Percentiles rank a stretch among this genome's conserved stretches.
Evolutionary conservation across 1,140 invertebrate species (phyloP).

Genomic region (Cherax destructor): DNA sequence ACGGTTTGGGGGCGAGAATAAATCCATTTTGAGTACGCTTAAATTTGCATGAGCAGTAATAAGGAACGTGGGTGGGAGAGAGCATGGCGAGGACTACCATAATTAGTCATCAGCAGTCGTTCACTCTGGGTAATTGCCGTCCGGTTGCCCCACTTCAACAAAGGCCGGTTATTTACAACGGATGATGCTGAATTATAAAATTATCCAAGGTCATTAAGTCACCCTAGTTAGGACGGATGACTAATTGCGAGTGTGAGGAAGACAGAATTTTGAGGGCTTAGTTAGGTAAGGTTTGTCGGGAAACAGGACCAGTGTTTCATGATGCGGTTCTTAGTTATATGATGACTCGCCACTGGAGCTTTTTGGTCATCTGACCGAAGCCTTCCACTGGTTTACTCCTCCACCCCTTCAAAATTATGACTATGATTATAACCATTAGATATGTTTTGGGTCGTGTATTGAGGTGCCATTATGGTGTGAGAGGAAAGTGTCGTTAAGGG

Average conservation of each 20-base stretch:
- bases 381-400: too few species aligned
- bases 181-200: background rate
- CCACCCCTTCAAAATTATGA: too few species aligned
- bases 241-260: background rate
- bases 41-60: background rate
- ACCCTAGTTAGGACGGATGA: background rate
- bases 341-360: too few species aligned
- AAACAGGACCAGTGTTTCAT: too few species aligned
- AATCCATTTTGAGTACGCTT: background rate
- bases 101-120: background rate
- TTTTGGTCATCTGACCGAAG: too few species aligned
- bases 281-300: too few species aligned
- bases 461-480: too few species aligned
- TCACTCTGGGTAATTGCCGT: background rate
- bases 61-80: background rate
- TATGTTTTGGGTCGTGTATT: background rate
- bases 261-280: background rate
- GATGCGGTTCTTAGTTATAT: too few species aligned
- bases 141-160: background rate
- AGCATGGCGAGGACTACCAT: background rate
- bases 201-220: background rate
- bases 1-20: background rate
- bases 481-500: too few species aligned
- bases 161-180: background rate
- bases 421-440: too few species aligned